Evolutionary conservation across 2,113 vertebrate species (phyloP).

Genomic region (Ceyx cyanopectus): DNA sequence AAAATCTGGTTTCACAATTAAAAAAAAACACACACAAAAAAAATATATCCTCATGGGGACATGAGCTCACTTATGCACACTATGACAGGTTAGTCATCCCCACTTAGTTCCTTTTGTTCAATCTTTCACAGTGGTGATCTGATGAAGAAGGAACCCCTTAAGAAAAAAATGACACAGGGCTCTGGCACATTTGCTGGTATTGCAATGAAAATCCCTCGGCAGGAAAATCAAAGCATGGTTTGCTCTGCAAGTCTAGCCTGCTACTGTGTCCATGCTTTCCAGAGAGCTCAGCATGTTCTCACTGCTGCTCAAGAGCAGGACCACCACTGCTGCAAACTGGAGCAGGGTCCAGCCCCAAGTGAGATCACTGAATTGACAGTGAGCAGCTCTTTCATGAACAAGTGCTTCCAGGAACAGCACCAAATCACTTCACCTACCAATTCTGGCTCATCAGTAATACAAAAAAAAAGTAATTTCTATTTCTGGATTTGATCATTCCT

Average conservation of each 20-base stretch:
- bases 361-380: not conserved
- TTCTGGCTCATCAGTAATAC: not conserved
- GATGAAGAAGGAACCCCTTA: not conserved
- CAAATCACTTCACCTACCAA: not conserved
- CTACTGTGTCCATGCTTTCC: rapidly evolving
- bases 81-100: not conserved
- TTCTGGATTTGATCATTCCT: not conserved
- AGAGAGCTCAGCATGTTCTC: not conserved
- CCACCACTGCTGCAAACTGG: not conserved
- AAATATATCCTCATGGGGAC: not conserved
- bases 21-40: not conserved
- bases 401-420: not conserved
- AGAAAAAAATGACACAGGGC: not conserved
- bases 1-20: not conserved
- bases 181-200: not conserved
- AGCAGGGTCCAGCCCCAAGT: not conserved
- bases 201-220: not conserved
- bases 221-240: not conserved
- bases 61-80: conserved; percentile 30
- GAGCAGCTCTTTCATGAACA: not conserved
- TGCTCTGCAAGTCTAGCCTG: not conserved
- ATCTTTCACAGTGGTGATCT: not conserved
- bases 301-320: not conserved
- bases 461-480: not conserved
- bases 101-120: conserved; percentile 19